Evolutionary conservation across 2,797 vertebrate genomes (phyloP), one percentile per base, ranked within the genome.

Genomic region (Poeciliopsis paucimaculata): DNA sequence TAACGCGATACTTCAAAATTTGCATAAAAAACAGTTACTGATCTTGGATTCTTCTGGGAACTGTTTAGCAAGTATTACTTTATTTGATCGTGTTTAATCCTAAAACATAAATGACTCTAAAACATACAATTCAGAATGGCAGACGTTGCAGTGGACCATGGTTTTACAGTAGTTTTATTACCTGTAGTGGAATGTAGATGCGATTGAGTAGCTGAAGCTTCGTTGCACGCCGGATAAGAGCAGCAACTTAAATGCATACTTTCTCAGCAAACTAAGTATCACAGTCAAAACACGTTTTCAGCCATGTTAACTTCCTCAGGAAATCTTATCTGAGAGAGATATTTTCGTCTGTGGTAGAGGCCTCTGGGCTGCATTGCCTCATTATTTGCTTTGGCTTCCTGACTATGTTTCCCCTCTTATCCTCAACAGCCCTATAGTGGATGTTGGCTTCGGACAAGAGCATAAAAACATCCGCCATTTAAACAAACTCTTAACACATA

Each of bases 381-480:
- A 93, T 94, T 94, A 94, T 94, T 95, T 95, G 84, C 88, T 92
- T 93, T 91, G 92, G 90, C 92, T 95, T 94, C 92, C 90, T 94
- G 92, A 85, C 89, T 91, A 88, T 82, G 91, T 93, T 93, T 91
- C 92, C 90, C 86, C 90, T 88, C 85, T 92, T 93, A 91, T 94
- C 93, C 87, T 91, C 86, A 83, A 87, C 89, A 90, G 89, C 90
- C 89, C 90, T 71, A 87, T 47, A 84, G 87, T 92, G 89, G 89
- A 90, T 84, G 82, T 89, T 89, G 91, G 92, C 89, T 85, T 86
- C 81, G 49, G 87, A 92, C 90, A 82, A 85, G 84, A 93, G 89
- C 86, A 90, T 91, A 90, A 93, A 93, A 94, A 94, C 92, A 93
- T 93, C 91, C 89, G 83, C 89, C 91, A 90, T 93, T 94, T 90